phyloP scores from a whole-genome alignment of 2,797 vertebrate species.

The Anolis apletophallus region DNA sequence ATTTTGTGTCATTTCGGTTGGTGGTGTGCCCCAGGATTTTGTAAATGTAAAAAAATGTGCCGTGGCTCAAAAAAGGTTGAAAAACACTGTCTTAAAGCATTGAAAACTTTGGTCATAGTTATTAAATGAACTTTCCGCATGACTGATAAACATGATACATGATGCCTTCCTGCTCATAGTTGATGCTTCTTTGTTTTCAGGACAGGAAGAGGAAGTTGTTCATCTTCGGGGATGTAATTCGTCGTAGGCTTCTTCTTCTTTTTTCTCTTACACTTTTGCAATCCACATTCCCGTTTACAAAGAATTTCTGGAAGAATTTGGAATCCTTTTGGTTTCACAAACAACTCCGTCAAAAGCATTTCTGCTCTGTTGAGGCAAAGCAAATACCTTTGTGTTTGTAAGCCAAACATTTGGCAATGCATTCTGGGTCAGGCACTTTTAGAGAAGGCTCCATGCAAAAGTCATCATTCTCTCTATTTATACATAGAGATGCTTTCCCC shows the following conservation, averaged over 20 bases:
- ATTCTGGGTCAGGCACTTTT: background rate
- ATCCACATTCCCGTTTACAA: slow-evolving; percentile 5
- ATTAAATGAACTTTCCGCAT: background rate
- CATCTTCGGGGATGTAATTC: too few species aligned
- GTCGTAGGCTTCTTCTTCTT: too few species aligned
- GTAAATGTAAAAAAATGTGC: too few species aligned
- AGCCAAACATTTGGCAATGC: slow-evolving; percentile 22
- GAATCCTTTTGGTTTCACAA: slow-evolving; percentile 20
- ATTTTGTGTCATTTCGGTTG: too few species aligned
- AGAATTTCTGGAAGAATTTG: slow-evolving; percentile 37
- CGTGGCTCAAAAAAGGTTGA: too few species aligned
- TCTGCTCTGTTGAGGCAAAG: slow-evolving; percentile 20
- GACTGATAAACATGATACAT: background rate
- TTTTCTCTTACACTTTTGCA: background rate
- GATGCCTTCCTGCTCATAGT: background rate
- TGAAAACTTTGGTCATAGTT: background rate
- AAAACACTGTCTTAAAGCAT: slow-evolving; percentile 9
- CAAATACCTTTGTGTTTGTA: slow-evolving; percentile 24
- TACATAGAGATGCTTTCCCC: slow-evolving; percentile 19
- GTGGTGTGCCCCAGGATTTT: too few species aligned
- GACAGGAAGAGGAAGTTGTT: background rate
- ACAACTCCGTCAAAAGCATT: background rate
- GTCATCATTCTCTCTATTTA: slow-evolving; percentile 39
- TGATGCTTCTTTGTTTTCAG: background rate
- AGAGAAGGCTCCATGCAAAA: background rate